Evolutionary conservation across 1,140 invertebrate species (phyloP).

Genomic region (Potamilus streckersoni): DNA sequence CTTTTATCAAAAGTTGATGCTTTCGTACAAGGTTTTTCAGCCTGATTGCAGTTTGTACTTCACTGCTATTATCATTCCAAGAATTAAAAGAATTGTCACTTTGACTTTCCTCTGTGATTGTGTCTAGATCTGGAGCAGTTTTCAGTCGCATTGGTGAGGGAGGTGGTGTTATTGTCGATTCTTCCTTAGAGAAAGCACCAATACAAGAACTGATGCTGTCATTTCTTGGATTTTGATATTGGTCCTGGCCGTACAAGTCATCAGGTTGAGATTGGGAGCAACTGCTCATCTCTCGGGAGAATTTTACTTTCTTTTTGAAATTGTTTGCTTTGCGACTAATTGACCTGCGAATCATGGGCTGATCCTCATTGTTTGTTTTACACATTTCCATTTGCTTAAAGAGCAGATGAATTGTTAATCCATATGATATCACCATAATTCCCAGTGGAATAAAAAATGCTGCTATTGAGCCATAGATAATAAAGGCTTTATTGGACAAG

Average conservation of each 20-base stretch:
- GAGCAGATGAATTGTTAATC: slow-evolving; percentile 81
- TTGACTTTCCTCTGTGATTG: slow-evolving; percentile 23
- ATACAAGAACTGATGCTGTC: too few relatives aligned
- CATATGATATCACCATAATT: slow-evolving; percentile 94
- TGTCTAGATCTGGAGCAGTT: slow-evolving; percentile 2
- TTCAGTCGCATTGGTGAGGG: slow-evolving; percentile 16
- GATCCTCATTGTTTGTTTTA: slow-evolving; percentile 41
- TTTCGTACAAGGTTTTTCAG: slow-evolving; percentile 53
- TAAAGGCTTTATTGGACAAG: slow-evolving; percentile 73
- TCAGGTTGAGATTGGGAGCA: slow-evolving; percentile 3
- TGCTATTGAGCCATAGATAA: slow-evolving; percentile 90
- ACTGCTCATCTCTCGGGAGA: slow-evolving; percentile 32
- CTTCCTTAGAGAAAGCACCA: too few relatives aligned
- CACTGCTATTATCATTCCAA: not conserved
- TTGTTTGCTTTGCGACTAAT: slow-evolving; percentile 38
- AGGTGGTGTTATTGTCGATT: slow-evolving; percentile 13
- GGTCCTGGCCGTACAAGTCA: too few relatives aligned
- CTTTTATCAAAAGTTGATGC: slow-evolving; percentile 58
- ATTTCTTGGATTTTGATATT: too few relatives aligned
- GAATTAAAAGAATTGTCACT: slow-evolving; percentile 9
- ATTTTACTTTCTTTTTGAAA: slow-evolving; percentile 33
- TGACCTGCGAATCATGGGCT: slow-evolving; percentile 56
- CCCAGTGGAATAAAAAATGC: slow-evolving; percentile 96
- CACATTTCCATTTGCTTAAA: slow-evolving; percentile 55
- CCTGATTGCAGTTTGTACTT: slow-evolving; percentile 25